A percentile compares a stretch with the other conserved stretches of the same genome.
phyloP scores from a whole-genome alignment of 64 coral and sea anemone species.

The Montipora foliosa region DNA sequence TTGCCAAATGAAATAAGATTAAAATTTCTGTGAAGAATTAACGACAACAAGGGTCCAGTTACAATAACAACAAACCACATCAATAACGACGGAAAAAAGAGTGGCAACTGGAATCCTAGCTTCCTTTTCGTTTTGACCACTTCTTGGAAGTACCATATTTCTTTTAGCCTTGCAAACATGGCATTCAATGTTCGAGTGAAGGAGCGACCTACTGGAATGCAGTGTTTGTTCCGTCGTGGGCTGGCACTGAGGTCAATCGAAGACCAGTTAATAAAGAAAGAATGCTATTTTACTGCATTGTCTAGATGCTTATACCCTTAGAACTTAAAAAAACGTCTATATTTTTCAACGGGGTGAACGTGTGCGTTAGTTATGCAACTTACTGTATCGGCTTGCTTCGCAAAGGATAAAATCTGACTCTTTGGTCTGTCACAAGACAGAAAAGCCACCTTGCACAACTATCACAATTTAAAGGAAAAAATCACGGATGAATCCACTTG shows the following conservation, averaged over 20 bases:
- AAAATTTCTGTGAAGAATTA: background rate
- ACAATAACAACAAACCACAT: background rate
- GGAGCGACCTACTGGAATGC: background rate
- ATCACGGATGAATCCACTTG: background rate
- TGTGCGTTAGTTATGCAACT: background rate
- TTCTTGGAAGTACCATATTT: background rate
- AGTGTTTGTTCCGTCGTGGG: background rate
- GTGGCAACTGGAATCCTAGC: too few relatives aligned
- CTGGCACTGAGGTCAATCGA: background rate
- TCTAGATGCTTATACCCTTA: background rate
- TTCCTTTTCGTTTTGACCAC: background rate
- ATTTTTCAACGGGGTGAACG: background rate
- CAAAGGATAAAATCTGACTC: background rate
- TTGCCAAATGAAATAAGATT: background rate
- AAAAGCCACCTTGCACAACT: too few relatives aligned
- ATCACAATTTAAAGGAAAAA: too few relatives aligned
- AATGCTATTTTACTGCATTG: background rate
- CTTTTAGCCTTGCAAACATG: background rate
- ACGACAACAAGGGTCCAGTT: background rate
- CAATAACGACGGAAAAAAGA: background rate
- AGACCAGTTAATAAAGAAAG: background rate
- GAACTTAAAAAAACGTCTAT: background rate
- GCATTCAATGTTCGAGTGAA: background rate
- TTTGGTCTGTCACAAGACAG: background rate
- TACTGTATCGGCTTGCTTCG: background rate